Percentiles rank a stretch among this genome's conserved stretches.
Evolutionary conservation across 2,797 vertebrate genomes (phyloP).

Genomic region (Halcyon badia): DNA sequence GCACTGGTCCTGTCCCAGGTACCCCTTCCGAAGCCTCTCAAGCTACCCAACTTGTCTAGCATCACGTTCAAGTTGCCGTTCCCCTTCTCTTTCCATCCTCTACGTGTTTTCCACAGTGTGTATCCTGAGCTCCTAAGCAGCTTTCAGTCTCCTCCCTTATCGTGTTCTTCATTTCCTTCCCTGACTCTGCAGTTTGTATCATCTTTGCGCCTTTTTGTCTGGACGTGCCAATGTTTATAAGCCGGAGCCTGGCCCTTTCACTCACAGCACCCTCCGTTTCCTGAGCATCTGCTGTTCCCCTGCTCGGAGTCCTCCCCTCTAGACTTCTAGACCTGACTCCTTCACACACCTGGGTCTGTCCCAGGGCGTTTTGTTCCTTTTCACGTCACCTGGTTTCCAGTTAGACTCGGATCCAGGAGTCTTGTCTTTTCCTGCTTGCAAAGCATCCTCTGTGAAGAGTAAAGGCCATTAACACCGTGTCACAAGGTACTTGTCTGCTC

Average conservation of each 20-base stretch:
- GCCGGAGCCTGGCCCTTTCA: not conserved
- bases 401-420: not conserved
- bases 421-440: not conserved
- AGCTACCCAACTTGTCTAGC: not conserved
- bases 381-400: not conserved
- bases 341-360: not conserved
- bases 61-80: not conserved
- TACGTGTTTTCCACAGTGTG: not conserved
- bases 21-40: not conserved
- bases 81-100: not conserved
- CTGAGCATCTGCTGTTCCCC: not conserved
- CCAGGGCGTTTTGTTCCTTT: not conserved
- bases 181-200: not conserved
- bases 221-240: not conserved
- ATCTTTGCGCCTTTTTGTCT: not conserved
- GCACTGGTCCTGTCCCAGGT: not conserved
- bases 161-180: not conserved
- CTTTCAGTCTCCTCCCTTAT: not conserved
- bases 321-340: not conserved
- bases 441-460: not conserved
- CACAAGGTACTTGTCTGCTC: not conserved
- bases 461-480: fast-evolving
- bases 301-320: not conserved
- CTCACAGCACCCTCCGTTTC: not conserved
- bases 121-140: not conserved